phyloP scores from a whole-genome alignment of 2,888 invertebrate species.

The Platycnemis pennipes region DNA sequence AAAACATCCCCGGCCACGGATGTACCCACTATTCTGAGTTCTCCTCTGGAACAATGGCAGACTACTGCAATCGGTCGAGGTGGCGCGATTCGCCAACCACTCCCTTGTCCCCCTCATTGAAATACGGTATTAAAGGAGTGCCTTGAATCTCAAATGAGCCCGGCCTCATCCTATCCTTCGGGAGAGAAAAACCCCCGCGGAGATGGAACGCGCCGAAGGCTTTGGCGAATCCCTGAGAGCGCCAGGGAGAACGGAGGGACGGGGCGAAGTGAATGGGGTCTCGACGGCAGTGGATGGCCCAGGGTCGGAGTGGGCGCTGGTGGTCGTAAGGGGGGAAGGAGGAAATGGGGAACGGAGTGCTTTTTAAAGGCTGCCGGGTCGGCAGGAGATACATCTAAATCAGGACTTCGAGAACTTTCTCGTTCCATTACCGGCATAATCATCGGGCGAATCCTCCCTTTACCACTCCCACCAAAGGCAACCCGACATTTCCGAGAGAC shows the following conservation, averaged over 20 bases:
- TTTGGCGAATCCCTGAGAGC: not conserved
- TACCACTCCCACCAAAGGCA: not conserved
- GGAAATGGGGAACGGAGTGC: not conserved
- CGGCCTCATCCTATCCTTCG: not conserved
- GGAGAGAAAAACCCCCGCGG: not conserved
- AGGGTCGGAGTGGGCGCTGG: not conserved
- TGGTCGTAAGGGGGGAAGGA: not conserved
- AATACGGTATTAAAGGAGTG: slow-evolving; percentile 12
- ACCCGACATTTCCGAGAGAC: not conserved
- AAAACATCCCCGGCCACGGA: not conserved
- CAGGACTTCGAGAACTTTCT: not conserved
- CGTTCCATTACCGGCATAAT: not conserved
- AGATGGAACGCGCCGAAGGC: not conserved
- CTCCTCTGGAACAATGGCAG: not conserved
- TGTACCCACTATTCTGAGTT: not conserved
- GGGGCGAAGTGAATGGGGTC: not conserved
- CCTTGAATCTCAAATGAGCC: slow-evolving; percentile 2
- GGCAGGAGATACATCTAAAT: slow-evolving; percentile 20
- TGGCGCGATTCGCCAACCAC: not conserved
- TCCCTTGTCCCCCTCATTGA: not conserved
- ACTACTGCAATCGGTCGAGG: not conserved
- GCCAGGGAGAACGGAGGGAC: not conserved
- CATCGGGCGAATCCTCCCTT: not conserved
- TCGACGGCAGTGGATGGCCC: not conserved
- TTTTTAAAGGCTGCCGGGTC: not conserved